Base-by-base conservation (phyloP, 1,140 invertebrate species). In the Eriocheir sinensis region DNA sequence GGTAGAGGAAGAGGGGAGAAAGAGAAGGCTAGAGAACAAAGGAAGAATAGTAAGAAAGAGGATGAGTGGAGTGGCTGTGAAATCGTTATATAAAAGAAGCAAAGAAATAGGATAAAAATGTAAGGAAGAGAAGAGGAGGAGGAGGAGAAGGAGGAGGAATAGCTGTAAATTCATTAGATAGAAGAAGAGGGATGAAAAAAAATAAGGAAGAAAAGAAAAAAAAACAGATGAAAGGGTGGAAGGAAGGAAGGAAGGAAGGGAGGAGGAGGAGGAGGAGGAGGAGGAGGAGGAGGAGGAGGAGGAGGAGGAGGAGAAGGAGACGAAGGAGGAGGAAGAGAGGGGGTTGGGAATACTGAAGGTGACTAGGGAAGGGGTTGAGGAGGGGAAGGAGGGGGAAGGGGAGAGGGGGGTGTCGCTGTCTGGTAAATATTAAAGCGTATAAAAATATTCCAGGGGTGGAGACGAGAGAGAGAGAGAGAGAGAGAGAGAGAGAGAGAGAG, bases 401-500 rank as follows among this genome's bases (percentile, higher is more conserved):
- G n/a, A n/a, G n/a, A n/a, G n/a, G n/a, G n/a, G n/a, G n/a, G n/a
- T n/a, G n/a, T n/a, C n/a, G n/a, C n/a, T n/a, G n/a, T n/a, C n/a
- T n/a, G n/a, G n/a, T n/a, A n/a, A n/a, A n/a, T n/a, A n/a, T n/a
- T n/a, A n/a, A n/a, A n/a, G n/a, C n/a, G n/a, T n/a, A n/a, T n/a
- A n/a, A n/a, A n/a, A n/a, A n/a, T n/a, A n/a, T n/a, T n/a, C n/a
- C n/a, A 4, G 40, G 0, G 1, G 83, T 3, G 6, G 40, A 21
- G 40, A 41, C 12, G 83, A 86, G 83, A 86, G 83, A 86, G 83
- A 86, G 83, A 86, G 83, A 86, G 83, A 86, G 83, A 86, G 83
- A 86, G 83, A 86, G 83, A 86, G 83, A 86, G 83, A 86, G 83
- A 86, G 83, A 86, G 83, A 86, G 83, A 86, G 83, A 86, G 83